These are phyloP conservation scores for Leptinotarsa undecemlineata DNA, from an alignment of 1,140 invertebrate genomes.

Conservation along the genomic window DNA sequence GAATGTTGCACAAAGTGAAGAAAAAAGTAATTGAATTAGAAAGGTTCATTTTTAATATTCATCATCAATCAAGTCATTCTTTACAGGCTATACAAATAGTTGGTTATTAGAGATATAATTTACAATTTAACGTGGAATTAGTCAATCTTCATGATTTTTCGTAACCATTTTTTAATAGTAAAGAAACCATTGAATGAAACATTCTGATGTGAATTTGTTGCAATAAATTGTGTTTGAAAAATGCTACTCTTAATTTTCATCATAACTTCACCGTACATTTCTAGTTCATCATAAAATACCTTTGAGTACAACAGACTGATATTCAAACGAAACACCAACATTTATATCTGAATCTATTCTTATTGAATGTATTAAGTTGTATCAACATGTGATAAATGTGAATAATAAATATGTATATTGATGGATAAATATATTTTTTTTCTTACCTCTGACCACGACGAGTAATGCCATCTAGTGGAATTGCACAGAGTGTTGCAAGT, in stretches of 20 bases:
- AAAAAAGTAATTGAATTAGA: too few relatives aligned
- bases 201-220: neutral
- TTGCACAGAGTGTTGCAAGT: constrained; percentile 70
- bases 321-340: constrained; percentile 15
- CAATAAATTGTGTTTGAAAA: neutral
- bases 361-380: constrained; percentile 4
- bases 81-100: too few relatives aligned
- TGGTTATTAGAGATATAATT: too few relatives aligned
- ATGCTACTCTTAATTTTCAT: neutral
- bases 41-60: too few relatives aligned
- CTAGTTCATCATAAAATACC: neutral
- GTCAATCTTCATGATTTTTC: too few relatives aligned
- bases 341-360: neutral
- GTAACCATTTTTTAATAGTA: too few relatives aligned
- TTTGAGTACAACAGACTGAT: neutral
- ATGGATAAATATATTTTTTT: neutral
- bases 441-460: constrained; percentile 67
- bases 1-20: too few relatives aligned
- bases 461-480: constrained; percentile 70
- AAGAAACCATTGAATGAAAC: too few relatives aligned
- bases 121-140: too few relatives aligned
- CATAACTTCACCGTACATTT: neutral
- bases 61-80: too few relatives aligned
- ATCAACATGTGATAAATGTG: constrained; percentile 19
- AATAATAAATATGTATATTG: neutral